These are phyloP conservation scores for Lycocerus yunnanus DNA, from an alignment of 2,888 invertebrate species.

Conservation along the genomic window DNA sequence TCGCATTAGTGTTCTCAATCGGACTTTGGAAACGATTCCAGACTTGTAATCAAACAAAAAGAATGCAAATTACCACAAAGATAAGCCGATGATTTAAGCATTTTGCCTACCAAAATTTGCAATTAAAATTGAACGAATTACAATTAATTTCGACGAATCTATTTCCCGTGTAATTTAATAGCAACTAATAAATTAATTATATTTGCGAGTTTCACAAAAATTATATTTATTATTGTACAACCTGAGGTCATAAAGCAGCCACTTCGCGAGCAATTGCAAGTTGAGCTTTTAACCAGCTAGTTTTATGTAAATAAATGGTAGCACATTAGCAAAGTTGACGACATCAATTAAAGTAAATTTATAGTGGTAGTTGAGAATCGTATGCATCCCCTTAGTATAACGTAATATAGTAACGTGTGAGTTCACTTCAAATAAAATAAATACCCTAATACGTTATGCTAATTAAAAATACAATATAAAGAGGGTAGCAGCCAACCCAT, in stretches of 20 bases:
- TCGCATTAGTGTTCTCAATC: conserved; percentile 51
- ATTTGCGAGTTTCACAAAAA: neutral
- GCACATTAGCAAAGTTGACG: conserved; percentile 50
- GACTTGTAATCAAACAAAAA: conserved; percentile 28
- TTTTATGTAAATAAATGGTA: conserved; percentile 41
- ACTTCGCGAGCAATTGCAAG: conserved; percentile 21
- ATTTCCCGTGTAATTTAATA: neutral
- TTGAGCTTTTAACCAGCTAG: conserved; percentile 36
- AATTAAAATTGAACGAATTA: conserved; percentile 22
- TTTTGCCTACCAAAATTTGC: conserved; percentile 21
- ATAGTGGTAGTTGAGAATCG: conserved; percentile 42
- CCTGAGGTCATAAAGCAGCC: conserved; percentile 12
- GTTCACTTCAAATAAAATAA: conserved; percentile 22
- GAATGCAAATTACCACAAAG: conserved; percentile 23
- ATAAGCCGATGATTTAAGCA: conserved; percentile 28
- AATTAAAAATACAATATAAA: neutral
- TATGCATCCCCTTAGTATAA: conserved; percentile 34
- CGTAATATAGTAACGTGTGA: conserved; percentile 14
- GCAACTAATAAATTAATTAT: neutral
- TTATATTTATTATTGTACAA: neutral
- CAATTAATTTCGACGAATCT: neutral
- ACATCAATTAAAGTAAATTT: conserved; percentile 53
- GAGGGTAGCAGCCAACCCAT: conserved; percentile 40
- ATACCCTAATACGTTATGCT: conserved; percentile 1
- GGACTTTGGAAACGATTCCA: conserved; percentile 44